A percentile compares a stretch with the other conserved stretches of the same genome.
phyloP scores from a whole-genome alignment of 2,888 invertebrate genomes.

The Galerucella pusilla region DNA sequence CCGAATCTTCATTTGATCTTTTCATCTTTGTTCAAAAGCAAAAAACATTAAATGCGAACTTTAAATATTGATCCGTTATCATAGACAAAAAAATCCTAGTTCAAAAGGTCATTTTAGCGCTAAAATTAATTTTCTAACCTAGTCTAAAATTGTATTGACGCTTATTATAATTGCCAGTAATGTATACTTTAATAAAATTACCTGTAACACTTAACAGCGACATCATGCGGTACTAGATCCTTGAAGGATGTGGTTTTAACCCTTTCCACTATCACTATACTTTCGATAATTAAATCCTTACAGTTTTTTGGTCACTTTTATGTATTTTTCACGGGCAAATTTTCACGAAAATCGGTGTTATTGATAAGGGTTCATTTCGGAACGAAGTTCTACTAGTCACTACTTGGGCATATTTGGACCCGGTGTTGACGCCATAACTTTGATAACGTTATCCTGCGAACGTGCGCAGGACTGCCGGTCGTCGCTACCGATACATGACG shows the following conservation, averaged over 20 bases:
- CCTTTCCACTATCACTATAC: slow-evolving; percentile 28
- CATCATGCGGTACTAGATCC: slow-evolving; percentile 43
- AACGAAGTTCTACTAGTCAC: slow-evolving; percentile 31
- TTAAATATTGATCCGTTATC: slow-evolving; percentile 38
- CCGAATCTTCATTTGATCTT: neutral
- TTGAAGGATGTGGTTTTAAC: slow-evolving; percentile 25
- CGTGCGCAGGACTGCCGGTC: slow-evolving; percentile 31
- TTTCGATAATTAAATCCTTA: slow-evolving; percentile 19
- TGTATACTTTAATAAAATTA: slow-evolving; percentile 23
- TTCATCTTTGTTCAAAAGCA: neutral
- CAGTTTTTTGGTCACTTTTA: slow-evolving; percentile 13
- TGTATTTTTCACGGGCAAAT: slow-evolving; percentile 24
- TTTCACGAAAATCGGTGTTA: slow-evolving; percentile 21
- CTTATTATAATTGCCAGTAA: slow-evolving; percentile 4
- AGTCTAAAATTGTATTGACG: neutral
- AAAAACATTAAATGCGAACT: slow-evolving; percentile 29
- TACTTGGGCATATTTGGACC: slow-evolving; percentile 34
- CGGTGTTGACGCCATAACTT: slow-evolving; percentile 41
- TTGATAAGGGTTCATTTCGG: slow-evolving; percentile 34
- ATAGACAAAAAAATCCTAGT: slow-evolving; percentile 16
- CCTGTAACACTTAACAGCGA: slow-evolving; percentile 46
- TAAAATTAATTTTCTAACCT: neutral
- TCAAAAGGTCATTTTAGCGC: slow-evolving; percentile 11
- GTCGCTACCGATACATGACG: slow-evolving; percentile 1
- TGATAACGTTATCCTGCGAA: slow-evolving; percentile 42